These are phyloP conservation scores for Drosophila auraria DNA, from an alignment of 1,140 invertebrate genomes.

Conservation along the genomic window DNA sequence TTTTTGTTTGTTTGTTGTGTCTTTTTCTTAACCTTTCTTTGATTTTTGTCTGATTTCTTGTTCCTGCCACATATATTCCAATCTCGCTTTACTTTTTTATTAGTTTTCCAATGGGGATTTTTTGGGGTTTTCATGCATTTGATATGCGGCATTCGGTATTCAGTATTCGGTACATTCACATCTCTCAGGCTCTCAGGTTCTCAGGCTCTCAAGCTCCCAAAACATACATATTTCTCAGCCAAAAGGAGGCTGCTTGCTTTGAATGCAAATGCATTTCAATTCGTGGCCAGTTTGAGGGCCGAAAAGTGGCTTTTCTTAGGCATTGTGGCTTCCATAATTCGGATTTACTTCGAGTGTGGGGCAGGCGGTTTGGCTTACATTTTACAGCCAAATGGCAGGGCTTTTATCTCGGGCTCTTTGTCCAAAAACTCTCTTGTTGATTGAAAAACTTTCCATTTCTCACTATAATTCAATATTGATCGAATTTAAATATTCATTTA, in stretches of 20 bases:
- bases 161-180: slow-evolving; percentile 1
- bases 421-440: background rate
- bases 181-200: background rate
- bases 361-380: too few species aligned
- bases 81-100: slow-evolving; percentile 65
- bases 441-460: background rate
- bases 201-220: background rate
- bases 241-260: background rate
- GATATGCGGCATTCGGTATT: slow-evolving; percentile 5
- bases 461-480: slow-evolving; percentile 14
- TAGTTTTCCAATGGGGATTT: slow-evolving; percentile 66
- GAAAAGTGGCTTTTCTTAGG: slow-evolving; percentile 8
- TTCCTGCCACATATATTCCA: slow-evolving; percentile 24
- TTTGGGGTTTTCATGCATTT: slow-evolving; percentile 41
- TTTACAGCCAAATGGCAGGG: background rate
- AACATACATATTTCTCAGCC: slow-evolving; percentile 3
- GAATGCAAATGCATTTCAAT: slow-evolving; percentile 19
- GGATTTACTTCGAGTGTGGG: background rate
- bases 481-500: slow-evolving; percentile 13
- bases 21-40: slow-evolving; percentile 20
- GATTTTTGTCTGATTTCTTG: slow-evolving; percentile 30
- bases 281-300: slow-evolving; percentile 1
- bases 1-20: background rate
- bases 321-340: slow-evolving; percentile 4
- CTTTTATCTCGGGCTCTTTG: background rate